Conservation (phyloP, 2,888 invertebrate species). For the Oasisia sp. region DNA sequence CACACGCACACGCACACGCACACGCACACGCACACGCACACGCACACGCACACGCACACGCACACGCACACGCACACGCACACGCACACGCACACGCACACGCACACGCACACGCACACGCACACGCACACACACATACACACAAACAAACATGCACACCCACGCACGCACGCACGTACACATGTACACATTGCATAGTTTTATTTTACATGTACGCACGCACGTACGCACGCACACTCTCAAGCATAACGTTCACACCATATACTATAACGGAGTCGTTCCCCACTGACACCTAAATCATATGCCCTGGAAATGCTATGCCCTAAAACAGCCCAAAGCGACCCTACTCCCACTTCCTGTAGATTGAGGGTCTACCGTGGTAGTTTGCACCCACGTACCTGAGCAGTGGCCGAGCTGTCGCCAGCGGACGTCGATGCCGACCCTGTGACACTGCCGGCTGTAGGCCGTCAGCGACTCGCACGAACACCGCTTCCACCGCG, state of each 20-base stretch:
- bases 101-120: too few relatives aligned
- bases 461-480: slow-evolving; percentile 92
- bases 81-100: neutral
- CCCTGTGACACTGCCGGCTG: slow-evolving; percentile 83
- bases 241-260: neutral
- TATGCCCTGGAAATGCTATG: too few relatives aligned
- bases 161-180: neutral
- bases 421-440: slow-evolving; percentile 71
- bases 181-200: neutral
- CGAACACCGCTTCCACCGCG: slow-evolving; percentile 79
- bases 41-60: neutral
- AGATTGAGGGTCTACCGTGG: neutral
- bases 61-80: neutral
- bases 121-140: too few relatives aligned
- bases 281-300: too few relatives aligned
- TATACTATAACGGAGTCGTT: too few relatives aligned
- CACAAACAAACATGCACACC: neutral
- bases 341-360: too few relatives aligned
- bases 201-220: neutral
- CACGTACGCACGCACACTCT: neutral
- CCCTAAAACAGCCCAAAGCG: too few relatives aligned
- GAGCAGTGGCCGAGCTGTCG: slow-evolving; percentile 40
- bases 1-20: neutral
- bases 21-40: neutral
- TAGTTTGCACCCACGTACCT: slow-evolving; percentile 36